Evolutionary conservation across 2,113 vertebrate species (phyloP), one percentile per base, ranked within the genome.

Genomic region (Sinosuthora webbiana): DNA sequence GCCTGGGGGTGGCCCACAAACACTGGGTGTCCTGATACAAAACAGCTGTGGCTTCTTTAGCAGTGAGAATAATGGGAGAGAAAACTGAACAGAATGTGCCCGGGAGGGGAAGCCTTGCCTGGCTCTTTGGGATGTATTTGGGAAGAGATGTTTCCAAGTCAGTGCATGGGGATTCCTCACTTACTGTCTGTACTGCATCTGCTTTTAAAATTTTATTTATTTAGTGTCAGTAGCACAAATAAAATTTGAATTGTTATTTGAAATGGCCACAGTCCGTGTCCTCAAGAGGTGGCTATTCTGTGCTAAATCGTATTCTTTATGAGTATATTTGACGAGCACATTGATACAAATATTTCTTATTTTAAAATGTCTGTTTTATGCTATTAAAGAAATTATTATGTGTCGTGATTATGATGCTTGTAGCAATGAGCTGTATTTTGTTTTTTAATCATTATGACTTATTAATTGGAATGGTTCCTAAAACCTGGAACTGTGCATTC

Each of bases 391-490:
- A 89, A 93, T 81, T 39, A 53, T 28, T 85, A 41, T 53, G 53
- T 56, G 50, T 90, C 23, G 8, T 71, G 45, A 35, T 70, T 64
- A 23, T 65, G 56, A 79, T 73, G 41, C 53, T 44, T 2, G 0
- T 67, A 77, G 67, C 33, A 75, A 22, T 90, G 76, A 94, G 59
- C 65, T 84, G 31, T 84, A 44, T 92, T 90, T 95, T 93, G 79
- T 33, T 89, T 95, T 96, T 90, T 90, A 90, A 56, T 95, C 39
- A 49, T 80, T 70, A 70, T 81, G 83, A 88, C 79, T 97, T 60
- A 37, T 64, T 75, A 86, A 89, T 74, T 92, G 76, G 93, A 92
- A 75, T 81, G 83, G 17, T 94, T 97, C 68, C 83, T 92, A 78
- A 92, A 96, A 71, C 62, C 41, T 78, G 93, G 68, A 44, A 64